phyloP scores from a whole-genome alignment of 2,113 vertebrate genomes.

The Pontoporia blainvillei region DNA sequence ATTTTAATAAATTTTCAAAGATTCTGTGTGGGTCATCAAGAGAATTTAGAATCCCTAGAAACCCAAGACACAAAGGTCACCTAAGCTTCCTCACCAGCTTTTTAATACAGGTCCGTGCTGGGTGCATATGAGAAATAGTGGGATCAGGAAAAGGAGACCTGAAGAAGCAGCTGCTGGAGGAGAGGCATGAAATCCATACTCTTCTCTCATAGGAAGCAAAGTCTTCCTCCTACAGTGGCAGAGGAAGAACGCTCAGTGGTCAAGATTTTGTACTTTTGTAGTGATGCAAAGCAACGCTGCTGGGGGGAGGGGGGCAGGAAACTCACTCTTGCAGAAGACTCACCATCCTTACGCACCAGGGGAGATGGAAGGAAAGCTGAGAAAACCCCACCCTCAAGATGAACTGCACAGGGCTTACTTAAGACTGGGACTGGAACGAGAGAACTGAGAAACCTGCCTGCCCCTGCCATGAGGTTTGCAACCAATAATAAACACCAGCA shows the following conservation, averaged over 20 bases:
- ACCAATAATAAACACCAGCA: not conserved
- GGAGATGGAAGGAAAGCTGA: not conserved
- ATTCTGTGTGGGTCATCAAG: no score
- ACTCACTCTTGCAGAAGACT: not conserved
- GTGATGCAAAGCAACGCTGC: not conserved
- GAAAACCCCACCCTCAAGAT: not conserved
- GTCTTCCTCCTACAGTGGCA: not conserved
- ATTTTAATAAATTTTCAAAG: not conserved
- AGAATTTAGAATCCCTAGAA: not conserved
- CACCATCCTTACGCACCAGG: not conserved
- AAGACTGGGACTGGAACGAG: not conserved
- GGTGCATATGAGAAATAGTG: not conserved
- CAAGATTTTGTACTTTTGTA: not conserved
- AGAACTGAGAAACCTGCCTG: not conserved
- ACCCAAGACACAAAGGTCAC: no score
- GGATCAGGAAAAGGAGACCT: not conserved
- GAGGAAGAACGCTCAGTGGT: not conserved
- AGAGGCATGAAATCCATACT: not conserved
- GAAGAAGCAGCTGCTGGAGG: not conserved
- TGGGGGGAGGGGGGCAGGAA: not conserved
- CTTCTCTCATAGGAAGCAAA: not conserved
- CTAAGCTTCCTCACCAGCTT: not conserved
- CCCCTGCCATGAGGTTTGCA: accelerated
- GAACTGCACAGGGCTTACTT: not conserved
- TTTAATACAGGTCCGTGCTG: not conserved